phyloP scores from a whole-genome alignment of 2,888 invertebrate species.

The Gymnosoma rotundatum region DNA sequence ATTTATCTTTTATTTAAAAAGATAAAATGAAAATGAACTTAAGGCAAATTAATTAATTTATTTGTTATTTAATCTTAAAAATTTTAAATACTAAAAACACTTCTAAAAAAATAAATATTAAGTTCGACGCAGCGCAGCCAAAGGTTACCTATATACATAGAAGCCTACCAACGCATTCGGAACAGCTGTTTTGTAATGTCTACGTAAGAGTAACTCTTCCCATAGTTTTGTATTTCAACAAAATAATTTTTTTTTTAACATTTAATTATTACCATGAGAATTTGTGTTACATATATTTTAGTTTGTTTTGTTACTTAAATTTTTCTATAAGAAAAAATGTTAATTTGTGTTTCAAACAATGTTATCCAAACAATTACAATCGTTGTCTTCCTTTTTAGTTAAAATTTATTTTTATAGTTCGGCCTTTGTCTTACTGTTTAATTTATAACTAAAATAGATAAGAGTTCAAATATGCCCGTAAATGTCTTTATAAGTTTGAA shows the following conservation, averaged over 20 bases:
- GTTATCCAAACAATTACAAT: slow-evolving; percentile 26
- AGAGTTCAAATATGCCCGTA: slow-evolving; percentile 28
- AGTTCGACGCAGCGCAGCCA: no score
- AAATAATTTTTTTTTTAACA: slow-evolving; percentile 30
- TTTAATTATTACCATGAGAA: slow-evolving; percentile 55
- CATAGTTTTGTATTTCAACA: neutral
- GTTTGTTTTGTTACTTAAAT: neutral
- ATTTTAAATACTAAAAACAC: no score
- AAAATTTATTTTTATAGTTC: slow-evolving; percentile 36
- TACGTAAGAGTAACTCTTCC: no score
- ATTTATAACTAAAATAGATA: slow-evolving; percentile 38
- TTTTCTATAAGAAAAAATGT: slow-evolving; percentile 14
- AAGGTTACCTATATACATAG: no score
- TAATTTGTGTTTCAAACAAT: slow-evolving; percentile 19
- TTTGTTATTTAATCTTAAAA: no score
- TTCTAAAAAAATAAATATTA: no score
- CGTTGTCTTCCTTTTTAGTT: neutral
- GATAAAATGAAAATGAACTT: no score
- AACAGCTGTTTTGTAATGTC: no score
- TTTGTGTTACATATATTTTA: no score
- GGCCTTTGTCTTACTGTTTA: slow-evolving; percentile 13
- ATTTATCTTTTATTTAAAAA: no score
- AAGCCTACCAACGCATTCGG: no score
- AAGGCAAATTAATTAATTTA: no score
- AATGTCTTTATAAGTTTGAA: slow-evolving; percentile 18